Evolutionary conservation across 2,113 vertebrate genomes (phyloP).

Genomic region (Channa maculata): DNA sequence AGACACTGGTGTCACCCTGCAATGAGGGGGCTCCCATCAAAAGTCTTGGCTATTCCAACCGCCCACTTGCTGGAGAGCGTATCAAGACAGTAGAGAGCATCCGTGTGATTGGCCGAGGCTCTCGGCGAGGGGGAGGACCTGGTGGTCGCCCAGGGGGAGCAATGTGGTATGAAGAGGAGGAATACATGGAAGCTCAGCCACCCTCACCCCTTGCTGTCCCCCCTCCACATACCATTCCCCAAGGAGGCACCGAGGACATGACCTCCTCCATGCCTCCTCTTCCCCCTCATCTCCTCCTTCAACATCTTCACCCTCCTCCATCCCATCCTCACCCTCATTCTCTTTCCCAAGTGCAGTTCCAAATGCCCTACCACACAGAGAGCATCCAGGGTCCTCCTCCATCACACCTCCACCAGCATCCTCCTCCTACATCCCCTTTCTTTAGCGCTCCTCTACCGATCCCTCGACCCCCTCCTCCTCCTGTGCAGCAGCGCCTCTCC

Average conservation of each 20-base stretch:
- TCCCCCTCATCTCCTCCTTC: conserved; percentile 67
- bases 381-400: conserved; percentile 70
- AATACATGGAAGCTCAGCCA: conserved; percentile 79
- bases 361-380: conserved; percentile 74
- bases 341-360: conserved; percentile 72
- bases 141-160: conserved; percentile 67
- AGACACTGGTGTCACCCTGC: conserved; percentile 92
- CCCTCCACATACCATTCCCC: conserved; percentile 78
- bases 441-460: conserved; percentile 66
- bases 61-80: conserved; percentile 89
- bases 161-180: conserved; percentile 84
- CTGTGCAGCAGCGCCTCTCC: conserved; percentile 66
- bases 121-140: conserved; percentile 82
- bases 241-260: conserved; percentile 66
- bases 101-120: conserved; percentile 88
- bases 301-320: conserved; percentile 75
- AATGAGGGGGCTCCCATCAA: conserved; percentile 92
- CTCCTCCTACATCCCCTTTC: conserved; percentile 67
- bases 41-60: conserved; percentile 87
- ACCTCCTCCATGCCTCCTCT: conserved; percentile 62
- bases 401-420: conserved; percentile 67
- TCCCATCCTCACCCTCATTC: conserved; percentile 66
- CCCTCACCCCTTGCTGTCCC: conserved; percentile 55
- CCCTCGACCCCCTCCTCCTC: conserved; percentile 72
- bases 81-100: conserved; percentile 97